phyloP scores from a whole-genome alignment of 2,888 invertebrate genomes.

The Scelioninae gen. 2 region DNA sequence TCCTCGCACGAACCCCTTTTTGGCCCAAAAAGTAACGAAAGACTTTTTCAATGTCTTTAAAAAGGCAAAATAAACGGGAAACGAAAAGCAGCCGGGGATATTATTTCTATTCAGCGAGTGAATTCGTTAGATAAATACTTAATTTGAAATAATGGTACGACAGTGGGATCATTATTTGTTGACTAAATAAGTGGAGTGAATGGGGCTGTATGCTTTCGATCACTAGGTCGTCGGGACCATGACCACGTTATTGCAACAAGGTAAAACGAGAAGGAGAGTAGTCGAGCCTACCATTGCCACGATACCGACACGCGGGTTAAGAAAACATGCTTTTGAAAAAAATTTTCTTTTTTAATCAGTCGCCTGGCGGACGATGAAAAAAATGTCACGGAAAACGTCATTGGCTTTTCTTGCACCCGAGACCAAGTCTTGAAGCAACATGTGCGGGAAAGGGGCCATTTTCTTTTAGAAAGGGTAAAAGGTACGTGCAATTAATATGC shows the following conservation, averaged over 20 bases:
- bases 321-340: not conserved
- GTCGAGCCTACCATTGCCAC: constrained; percentile 26
- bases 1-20: constrained; percentile 16
- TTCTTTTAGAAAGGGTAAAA: too few relatives aligned
- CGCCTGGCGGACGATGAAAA: too few relatives aligned
- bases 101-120: constrained; percentile 22
- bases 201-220: constrained; percentile 66
- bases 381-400: too few relatives aligned
- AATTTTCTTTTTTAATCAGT: not conserved
- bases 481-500: too few relatives aligned
- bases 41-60: constrained; percentile 23
- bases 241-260: constrained; percentile 74
- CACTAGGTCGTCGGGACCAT: constrained; percentile 72
- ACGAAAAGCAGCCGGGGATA: constrained; percentile 26
- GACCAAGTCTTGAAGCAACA: too few relatives aligned
- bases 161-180: constrained; percentile 53
- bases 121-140: constrained; percentile 56
- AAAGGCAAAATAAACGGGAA: constrained; percentile 20
- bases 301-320: constrained; percentile 25
- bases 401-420: too few relatives aligned
- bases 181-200: constrained; percentile 59
- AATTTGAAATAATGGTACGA: constrained; percentile 51
- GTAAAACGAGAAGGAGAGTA: constrained; percentile 68
- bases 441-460: too few relatives aligned
- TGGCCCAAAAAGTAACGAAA: constrained; percentile 19